Conservation (phyloP, 2,888 invertebrate species). For the Cotesia congregata region DNA sequence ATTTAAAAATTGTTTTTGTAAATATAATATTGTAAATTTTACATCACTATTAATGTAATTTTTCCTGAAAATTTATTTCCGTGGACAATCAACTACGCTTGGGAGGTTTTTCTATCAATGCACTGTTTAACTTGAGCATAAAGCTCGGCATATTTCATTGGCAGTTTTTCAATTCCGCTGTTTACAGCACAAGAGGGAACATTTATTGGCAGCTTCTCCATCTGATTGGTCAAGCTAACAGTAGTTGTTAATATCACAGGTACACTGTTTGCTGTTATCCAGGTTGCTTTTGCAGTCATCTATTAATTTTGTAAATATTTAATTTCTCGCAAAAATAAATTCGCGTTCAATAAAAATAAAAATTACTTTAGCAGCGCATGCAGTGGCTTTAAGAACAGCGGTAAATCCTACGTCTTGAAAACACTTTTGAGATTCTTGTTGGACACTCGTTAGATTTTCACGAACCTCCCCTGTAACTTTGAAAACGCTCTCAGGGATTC, state of each 20-base stretch:
- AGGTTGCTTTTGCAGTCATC: slow-evolving; percentile 45
- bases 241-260: slow-evolving; percentile 34
- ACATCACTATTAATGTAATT: too few species aligned
- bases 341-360: neutral
- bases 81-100: too few species aligned
- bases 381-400: neutral
- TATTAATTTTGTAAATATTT: slow-evolving; percentile 12
- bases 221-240: slow-evolving; percentile 22
- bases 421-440: neutral
- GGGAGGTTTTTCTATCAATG: slow-evolving; percentile 27
- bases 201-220: slow-evolving; percentile 32
- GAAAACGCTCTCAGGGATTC: neutral
- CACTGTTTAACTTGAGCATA: slow-evolving; percentile 31
- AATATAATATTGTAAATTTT: too few species aligned
- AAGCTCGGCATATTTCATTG: slow-evolving; percentile 1
- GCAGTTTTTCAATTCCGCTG: slow-evolving; percentile 34
- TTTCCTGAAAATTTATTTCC: too few species aligned
- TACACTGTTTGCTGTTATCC: slow-evolving; percentile 33
- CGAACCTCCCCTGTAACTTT: neutral
- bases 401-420: neutral
- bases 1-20: too few species aligned
- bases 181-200: slow-evolving; percentile 37
- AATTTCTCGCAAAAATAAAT: neutral
- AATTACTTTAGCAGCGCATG: neutral
- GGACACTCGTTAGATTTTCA: neutral